phyloP scores from a whole-genome alignment of 2,797 vertebrate species.

The Rhinoraja longicauda region DNA sequence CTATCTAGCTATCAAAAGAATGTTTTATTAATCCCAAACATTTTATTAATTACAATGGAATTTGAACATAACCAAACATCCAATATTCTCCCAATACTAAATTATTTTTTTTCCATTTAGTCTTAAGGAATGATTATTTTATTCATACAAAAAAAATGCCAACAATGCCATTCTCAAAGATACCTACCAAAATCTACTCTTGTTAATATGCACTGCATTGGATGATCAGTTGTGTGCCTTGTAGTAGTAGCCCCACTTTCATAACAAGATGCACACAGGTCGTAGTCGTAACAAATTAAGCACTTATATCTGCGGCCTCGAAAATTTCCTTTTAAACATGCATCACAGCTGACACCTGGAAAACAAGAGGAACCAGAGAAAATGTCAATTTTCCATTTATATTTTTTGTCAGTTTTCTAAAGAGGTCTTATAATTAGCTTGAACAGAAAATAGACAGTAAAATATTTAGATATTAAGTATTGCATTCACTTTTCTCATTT shows the following conservation, averaged over 20 bases:
- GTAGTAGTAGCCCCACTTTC: constrained; percentile 96
- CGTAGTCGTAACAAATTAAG: constrained; percentile 99
- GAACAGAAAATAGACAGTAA: background rate
- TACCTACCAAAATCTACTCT: constrained; percentile 97
- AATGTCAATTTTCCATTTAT: background rate
- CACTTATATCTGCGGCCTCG: constrained; percentile 96
- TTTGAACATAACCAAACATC: background rate
- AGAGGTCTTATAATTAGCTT: background rate
- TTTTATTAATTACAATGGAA: background rate
- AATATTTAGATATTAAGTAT: background rate
- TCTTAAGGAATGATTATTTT: background rate
- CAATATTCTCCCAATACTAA: background rate
- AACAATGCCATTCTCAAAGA: background rate
- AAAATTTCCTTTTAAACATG: constrained; percentile 99
- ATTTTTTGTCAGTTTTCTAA: background rate
- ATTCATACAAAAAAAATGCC: background rate
- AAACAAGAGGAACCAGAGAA: constrained; percentile 42
- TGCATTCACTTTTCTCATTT: background rate
- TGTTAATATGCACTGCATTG: constrained; percentile 99
- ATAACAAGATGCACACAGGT: constrained; percentile 97
- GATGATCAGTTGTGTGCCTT: constrained; percentile 95
- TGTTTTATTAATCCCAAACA: background rate
- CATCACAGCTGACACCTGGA: constrained; percentile 98
- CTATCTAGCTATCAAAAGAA: background rate
- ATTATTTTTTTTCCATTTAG: background rate